These are phyloP conservation scores for Alviniconcha marisindica DNA, from an alignment of 1,140 invertebrate genomes.

Conservation along the genomic window DNA sequence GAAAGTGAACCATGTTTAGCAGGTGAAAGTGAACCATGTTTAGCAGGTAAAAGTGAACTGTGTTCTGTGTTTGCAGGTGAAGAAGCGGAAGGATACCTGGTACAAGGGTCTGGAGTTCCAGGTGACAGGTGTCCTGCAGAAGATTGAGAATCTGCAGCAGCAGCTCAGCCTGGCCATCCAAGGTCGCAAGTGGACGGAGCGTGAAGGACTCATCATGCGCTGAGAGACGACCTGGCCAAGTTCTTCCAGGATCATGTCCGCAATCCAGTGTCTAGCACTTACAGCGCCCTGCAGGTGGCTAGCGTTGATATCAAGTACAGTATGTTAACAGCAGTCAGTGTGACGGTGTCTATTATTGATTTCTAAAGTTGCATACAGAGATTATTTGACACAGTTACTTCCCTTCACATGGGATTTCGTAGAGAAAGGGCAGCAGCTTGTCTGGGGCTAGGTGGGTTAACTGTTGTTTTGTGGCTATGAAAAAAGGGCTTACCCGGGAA, in stretches of 20 bases:
- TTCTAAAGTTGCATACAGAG: too few relatives aligned
- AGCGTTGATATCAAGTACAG: neutral
- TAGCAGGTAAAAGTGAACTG: too few relatives aligned
- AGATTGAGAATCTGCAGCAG: constrained; percentile 3
- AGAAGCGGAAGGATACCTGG: constrained; percentile 1
- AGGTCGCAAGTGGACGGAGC: neutral
- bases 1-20: too few relatives aligned
- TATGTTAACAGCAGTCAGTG: neutral
- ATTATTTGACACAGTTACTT: too few relatives aligned
- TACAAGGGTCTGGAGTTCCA: constrained; percentile 17
- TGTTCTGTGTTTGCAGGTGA: too few relatives aligned
- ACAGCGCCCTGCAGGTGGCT: neutral
- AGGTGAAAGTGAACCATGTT: too few relatives aligned
- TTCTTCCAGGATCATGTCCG: neutral
- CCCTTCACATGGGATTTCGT: too few relatives aligned
- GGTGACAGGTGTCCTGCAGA: neutral
- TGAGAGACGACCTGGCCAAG: neutral
- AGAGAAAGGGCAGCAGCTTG: too few relatives aligned
- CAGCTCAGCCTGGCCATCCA: constrained; percentile 5
- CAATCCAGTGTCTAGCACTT: neutral
- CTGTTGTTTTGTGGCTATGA: too few relatives aligned
- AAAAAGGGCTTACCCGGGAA: too few relatives aligned
- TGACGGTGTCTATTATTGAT: too few relatives aligned
- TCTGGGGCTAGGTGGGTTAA: too few relatives aligned
- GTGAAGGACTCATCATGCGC: neutral